A percentile compares a stretch with the other conserved stretches of the same genome.
These are phyloP conservation scores for Chelonia mydas DNA, from an alignment of 2,797 vertebrate species.

Conservation along the genomic window DNA sequence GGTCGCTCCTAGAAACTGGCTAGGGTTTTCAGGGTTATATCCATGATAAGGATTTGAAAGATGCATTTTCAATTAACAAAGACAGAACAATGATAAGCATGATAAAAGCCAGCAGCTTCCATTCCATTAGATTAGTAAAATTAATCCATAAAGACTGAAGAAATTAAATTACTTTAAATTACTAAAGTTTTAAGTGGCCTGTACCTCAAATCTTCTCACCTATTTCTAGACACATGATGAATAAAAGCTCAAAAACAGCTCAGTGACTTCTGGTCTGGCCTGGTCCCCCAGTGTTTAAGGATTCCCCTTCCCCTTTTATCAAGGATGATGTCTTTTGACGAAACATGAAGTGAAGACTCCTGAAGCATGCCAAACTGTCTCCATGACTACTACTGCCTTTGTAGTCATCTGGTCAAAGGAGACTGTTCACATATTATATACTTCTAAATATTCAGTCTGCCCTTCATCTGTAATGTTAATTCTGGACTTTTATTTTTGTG, in stretches of 20 bases:
- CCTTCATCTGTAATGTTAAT: not conserved
- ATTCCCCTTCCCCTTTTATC: not conserved
- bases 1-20: not conserved
- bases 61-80: not conserved
- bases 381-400: not conserved
- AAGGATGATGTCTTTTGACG: not conserved
- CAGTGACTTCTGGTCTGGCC: no score
- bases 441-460: not conserved
- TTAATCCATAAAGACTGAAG: not conserved
- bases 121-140: not conserved
- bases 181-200: not conserved
- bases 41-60: not conserved
- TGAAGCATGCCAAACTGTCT: not conserved
- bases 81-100: not conserved
- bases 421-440: not conserved
- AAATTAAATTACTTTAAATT: not conserved
- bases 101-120: not conserved
- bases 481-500: not conserved
- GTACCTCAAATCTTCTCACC: not conserved
- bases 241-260: not conserved
- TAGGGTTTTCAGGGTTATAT: not conserved
- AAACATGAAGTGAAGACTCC: not conserved
- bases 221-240: not conserved
- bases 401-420: not conserved
- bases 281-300: not conserved